Evolutionary conservation across 1,140 invertebrate genomes (phyloP).

Genomic region (Saxidomus purpurata): DNA sequence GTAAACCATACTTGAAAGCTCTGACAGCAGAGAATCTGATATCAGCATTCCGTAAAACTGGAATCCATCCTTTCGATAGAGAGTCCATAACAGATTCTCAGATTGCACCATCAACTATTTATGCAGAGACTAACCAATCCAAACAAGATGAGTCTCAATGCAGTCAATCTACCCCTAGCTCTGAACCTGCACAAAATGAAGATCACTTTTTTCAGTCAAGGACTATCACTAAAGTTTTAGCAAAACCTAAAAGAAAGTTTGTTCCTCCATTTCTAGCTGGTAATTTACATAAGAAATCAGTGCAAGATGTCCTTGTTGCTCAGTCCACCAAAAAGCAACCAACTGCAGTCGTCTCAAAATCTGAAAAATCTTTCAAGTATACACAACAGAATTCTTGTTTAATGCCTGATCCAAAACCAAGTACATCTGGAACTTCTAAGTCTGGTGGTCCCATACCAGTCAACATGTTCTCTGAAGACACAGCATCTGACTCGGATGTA

Average conservation of each 20-base stretch:
- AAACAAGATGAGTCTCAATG: neutral
- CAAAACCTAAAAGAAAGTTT: constrained; percentile 53
- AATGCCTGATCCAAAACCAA: too few relatives aligned
- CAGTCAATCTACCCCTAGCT: neutral
- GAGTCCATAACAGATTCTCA: neutral
- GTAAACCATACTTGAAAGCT: constrained; percentile 1
- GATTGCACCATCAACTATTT: constrained; percentile 43
- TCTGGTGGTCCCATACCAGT: neutral
- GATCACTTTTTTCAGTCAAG: neutral
- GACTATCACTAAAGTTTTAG: neutral
- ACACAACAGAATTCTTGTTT: too few relatives aligned
- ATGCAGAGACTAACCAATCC: neutral
- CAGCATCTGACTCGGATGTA: too few relatives aligned
- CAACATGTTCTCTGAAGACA: neutral
- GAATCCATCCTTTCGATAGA: constrained; percentile 62
- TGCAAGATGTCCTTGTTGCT: neutral
- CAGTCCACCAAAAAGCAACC: neutral
- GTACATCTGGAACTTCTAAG: neutral
- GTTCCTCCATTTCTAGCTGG: constrained; percentile 33
- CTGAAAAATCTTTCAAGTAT: too few relatives aligned
- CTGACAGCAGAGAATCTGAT: constrained; percentile 54
- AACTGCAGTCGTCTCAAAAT: constrained; percentile 14
- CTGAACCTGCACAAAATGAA: neutral
- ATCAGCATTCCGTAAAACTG: constrained; percentile 56
- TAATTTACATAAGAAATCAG: constrained; percentile 14